Conservation (phyloP, 2,888 invertebrate genomes). For the Spilosoma lubricipeda region DNA sequence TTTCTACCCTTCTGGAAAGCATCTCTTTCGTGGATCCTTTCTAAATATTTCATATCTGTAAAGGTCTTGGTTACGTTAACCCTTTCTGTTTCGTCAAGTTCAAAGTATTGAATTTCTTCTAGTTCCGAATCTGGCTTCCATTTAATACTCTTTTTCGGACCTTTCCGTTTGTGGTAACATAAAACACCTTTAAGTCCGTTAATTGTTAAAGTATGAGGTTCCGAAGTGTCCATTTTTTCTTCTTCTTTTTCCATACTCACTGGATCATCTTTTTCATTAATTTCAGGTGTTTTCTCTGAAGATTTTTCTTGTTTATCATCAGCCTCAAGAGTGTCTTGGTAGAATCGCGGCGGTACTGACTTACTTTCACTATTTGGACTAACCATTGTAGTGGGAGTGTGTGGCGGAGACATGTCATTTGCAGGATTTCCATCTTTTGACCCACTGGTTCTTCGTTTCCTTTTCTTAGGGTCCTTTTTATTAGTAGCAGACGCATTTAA, state of each 20-base stretch:
- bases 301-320: constrained; percentile 86
- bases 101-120: constrained; percentile 95
- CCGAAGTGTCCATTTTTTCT: constrained; percentile 71
- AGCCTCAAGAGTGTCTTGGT: constrained; percentile 95
- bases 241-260: constrained; percentile 61
- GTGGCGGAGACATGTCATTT: constrained; percentile 84
- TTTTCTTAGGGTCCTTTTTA: constrained; percentile 91
- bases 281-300: constrained; percentile 63
- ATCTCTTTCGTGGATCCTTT: constrained; percentile 94
- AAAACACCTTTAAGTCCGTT: constrained; percentile 91
- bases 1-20: constrained; percentile 93
- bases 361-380: constrained; percentile 80
- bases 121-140: constrained; percentile 94
- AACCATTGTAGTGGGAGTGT: constrained; percentile 81
- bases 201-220: constrained; percentile 77
- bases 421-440: constrained; percentile 88
- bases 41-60: constrained; percentile 96
- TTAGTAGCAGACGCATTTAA: constrained; percentile 92
- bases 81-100: constrained; percentile 97
- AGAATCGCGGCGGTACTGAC: constrained; percentile 91
- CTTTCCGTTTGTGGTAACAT: constrained; percentile 90
- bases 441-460: constrained; percentile 90
- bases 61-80: constrained; percentile 97
- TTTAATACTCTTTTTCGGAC: constrained; percentile 92
- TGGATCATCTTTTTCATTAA: constrained; percentile 59